A percentile compares a stretch with the other conserved stretches of the same genome.
These are phyloP conservation scores for Aspidoscelis tigris DNA, from an alignment of 2,113 vertebrate genomes.

Conservation along the genomic window DNA sequence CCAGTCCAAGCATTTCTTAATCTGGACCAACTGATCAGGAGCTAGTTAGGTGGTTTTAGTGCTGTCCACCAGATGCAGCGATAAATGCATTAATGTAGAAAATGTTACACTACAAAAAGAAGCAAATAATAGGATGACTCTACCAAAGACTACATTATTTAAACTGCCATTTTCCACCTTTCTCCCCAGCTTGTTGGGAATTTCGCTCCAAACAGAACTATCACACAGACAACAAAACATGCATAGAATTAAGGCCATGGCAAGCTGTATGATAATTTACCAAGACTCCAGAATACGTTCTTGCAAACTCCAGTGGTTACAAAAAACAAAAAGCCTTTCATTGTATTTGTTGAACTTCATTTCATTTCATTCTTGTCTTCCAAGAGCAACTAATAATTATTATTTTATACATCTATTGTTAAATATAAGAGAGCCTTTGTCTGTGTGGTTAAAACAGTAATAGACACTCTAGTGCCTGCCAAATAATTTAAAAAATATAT, in stretches of 20 bases:
- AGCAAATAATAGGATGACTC: background rate
- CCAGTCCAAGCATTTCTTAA: too few relatives aligned
- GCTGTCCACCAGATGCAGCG: background rate
- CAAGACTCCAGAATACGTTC: background rate
- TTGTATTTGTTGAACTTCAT: background rate
- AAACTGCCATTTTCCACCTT: background rate
- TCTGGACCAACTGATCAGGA: too few relatives aligned
- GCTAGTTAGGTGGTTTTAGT: background rate
- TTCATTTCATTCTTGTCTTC: background rate
- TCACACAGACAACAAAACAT: background rate
- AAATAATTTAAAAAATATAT: background rate
- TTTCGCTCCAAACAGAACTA: background rate
- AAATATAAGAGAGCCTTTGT: accelerated
- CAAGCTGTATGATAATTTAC: slow-evolving; percentile 2
- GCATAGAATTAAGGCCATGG: background rate
- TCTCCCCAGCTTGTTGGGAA: background rate
- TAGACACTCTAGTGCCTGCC: background rate
- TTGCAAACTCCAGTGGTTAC: background rate
- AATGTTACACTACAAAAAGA: background rate
- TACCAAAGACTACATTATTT: background rate
- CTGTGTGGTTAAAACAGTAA: background rate
- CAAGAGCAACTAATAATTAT: background rate
- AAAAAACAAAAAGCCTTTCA: background rate
- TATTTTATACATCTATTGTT: background rate
- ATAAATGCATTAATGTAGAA: background rate